Evolutionary conservation across 1,140 invertebrate genomes (phyloP).

Genomic region (Zophobas morio): DNA sequence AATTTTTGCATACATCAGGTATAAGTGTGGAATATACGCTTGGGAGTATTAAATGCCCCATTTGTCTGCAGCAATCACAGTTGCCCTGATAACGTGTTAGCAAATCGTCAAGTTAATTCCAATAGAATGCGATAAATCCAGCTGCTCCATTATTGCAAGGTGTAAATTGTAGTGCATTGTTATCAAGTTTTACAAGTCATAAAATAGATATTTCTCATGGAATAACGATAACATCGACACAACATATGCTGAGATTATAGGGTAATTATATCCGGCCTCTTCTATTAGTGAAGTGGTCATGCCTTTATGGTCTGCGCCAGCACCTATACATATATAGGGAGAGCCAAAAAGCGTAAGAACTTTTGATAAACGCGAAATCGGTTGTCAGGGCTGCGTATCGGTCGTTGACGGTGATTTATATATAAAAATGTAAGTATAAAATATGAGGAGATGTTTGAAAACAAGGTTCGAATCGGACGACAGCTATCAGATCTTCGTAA

Average conservation of each 20-base stretch:
- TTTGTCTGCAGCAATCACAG: not conserved
- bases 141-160: constrained; percentile 40
- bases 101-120: constrained; percentile 7
- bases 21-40: too few relatives aligned
- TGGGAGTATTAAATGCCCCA: not conserved
- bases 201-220: constrained; percentile 49
- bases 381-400: not conserved
- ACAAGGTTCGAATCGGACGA: constrained; percentile 55
- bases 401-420: not conserved
- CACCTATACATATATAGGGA: constrained; percentile 6
- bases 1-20: too few relatives aligned
- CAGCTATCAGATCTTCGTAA: constrained; percentile 63
- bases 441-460: constrained; percentile 55
- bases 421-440: constrained; percentile 45
- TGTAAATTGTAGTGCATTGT: constrained; percentile 50
- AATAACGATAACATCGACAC: constrained; percentile 48
- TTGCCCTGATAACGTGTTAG: constrained; percentile 1
- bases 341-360: not conserved
- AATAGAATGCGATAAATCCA: constrained; percentile 45
- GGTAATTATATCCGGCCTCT: constrained; percentile 26
- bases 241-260: constrained; percentile 51
- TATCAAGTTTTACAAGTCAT: constrained; percentile 47
- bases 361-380: not conserved
- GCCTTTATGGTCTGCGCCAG: not conserved
- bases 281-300: constrained; percentile 19